Base-by-base conservation (phyloP, 2,797 vertebrate genomes). In the Denticeps clupeoides region DNA sequence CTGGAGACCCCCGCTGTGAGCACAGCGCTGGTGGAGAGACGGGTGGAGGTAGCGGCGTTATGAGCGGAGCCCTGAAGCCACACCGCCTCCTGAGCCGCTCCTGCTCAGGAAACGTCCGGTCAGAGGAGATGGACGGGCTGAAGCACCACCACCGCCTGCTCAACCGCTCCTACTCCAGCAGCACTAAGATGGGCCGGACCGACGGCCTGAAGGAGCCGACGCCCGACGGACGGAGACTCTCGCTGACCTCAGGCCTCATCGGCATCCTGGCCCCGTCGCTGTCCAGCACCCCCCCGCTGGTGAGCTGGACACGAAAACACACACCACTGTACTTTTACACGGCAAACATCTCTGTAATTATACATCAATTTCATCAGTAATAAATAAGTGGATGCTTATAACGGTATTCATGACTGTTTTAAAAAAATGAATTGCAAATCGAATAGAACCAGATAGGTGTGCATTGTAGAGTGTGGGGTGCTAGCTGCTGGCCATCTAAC, bases 241-340 rank as follows among this genome's bases (percentile, higher is more conserved):
- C 89, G 71, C 88, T 91, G 75, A 89, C 87, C 86, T 90, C 88
- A 87, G 89, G 89, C 78, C 86, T 91, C 69, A 89, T 90, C 58
- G 88, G 88, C 77, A 90, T 90, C 74, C 80, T 90, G 75, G 83
- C 87, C 62, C 86, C 88, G 52, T 82, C 89, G 41, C 82, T 87
- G 59, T 82, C 85, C 58, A n/a, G n/a, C n/a, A 64, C 81, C 62
- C 59, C 68, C 24, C 62, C 71, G 28, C 60, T 58, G 57, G 75
- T 78, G 59, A 65, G 54, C n/a, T n/a, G n/a, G n/a, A n/a, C n/a
- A n/a, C n/a, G n/a, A n/a, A n/a, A n/a, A n/a, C n/a, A n/a, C n/a
- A n/a, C n/a, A n/a, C n/a, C n/a, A n/a, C n/a, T n/a, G n/a, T n/a
- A n/a, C n/a, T n/a, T n/a, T n/a, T n/a, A n/a, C n/a, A n/a, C n/a